Conservation (phyloP, 2,797 vertebrate genomes). For the Graptemys geographica region DNA sequence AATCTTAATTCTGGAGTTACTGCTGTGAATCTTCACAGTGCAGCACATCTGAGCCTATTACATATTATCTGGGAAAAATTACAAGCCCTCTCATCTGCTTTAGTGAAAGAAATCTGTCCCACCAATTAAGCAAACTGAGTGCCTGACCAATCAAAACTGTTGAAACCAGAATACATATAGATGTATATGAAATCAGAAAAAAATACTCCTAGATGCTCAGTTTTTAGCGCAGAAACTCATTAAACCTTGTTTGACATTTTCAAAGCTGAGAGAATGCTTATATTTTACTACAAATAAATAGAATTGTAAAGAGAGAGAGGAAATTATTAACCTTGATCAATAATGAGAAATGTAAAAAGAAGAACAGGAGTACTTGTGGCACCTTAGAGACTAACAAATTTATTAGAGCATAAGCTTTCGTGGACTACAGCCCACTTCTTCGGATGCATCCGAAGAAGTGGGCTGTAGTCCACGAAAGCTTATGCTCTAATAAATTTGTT, state of each 20-base stretch:
- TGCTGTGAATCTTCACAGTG: background rate
- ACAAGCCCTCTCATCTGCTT: background rate
- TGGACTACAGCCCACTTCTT: no score
- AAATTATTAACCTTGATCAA: background rate
- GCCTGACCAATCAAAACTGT: background rate
- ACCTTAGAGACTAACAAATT: no score
- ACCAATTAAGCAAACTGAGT: background rate
- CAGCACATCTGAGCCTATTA: fast-evolving
- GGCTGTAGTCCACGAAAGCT: no score
- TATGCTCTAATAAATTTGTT: no score
- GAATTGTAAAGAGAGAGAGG: fast-evolving
- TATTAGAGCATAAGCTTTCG: no score
- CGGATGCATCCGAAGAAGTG: no score
- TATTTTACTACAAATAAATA: fast-evolving
- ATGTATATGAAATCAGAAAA: background rate
- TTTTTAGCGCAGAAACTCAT: background rate
- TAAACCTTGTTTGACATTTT: fast-evolving
- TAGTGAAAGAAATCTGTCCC: background rate
- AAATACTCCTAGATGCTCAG: fast-evolving
- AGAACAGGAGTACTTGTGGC: no score
- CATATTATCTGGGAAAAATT: background rate
- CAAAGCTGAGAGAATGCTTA: background rate
- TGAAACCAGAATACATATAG: fast-evolving
- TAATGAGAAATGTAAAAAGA: background rate
- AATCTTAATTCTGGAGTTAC: background rate